Evolutionary conservation across 2,113 vertebrate species (phyloP).

Genomic region (Ictalurus punctatus): DNA sequence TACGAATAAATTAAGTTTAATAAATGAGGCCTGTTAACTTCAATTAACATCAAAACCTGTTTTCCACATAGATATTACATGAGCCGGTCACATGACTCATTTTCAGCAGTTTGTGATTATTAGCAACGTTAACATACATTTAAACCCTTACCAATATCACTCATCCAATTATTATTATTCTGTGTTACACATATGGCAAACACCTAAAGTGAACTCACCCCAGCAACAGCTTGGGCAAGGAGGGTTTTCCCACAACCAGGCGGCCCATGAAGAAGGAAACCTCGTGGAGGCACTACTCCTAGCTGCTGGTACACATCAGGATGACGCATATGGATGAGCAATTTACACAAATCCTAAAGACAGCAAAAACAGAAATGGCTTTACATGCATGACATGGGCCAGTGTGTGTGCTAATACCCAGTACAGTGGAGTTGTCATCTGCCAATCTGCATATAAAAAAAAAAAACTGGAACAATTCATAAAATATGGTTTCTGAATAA

Average conservation of each 20-base stretch:
- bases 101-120: neutral
- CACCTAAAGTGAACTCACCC: slow-evolving; percentile 74
- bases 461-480: neutral
- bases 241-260: slow-evolving; percentile 96
- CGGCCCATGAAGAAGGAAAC: slow-evolving; percentile 92
- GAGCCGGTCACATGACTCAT: neutral
- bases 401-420: neutral
- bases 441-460: neutral
- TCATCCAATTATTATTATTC: neutral
- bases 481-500: neutral
- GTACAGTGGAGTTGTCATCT: neutral
- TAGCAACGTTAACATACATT: neutral
- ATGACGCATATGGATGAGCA: slow-evolving; percentile 90
- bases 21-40: neutral
- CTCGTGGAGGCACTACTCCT: slow-evolving; percentile 85
- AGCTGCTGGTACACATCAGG: slow-evolving; percentile 90
- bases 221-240: slow-evolving; percentile 91
- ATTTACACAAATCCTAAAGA: slow-evolving; percentile 88
- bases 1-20: neutral
- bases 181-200: neutral
- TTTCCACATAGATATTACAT: neutral
- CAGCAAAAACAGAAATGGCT: neutral
- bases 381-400: neutral
- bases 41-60: neutral
- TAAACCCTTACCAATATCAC: neutral